Evolutionary conservation across 23 tunicate species (phyloP), one percentile per base, ranked within the genome.

Genomic region (Phallusia fumigata): DNA sequence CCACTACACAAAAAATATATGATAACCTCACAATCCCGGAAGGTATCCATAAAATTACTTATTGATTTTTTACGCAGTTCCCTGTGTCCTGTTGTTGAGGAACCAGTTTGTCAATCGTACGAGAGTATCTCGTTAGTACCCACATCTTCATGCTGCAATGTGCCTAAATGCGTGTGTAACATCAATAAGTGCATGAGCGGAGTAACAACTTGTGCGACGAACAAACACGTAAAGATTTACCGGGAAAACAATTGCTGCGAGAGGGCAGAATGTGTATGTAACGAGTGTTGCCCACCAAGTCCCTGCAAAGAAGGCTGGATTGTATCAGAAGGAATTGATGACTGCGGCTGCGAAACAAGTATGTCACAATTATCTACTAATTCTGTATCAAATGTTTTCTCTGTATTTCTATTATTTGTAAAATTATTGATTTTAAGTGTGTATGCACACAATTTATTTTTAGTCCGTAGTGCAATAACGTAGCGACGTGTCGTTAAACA

Each of bases 321-420:
- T 64, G 95, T 81, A 15, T 32, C 53, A 12, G 99, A 96, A 51
- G 36, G n/a, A 0, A 82, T 58, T 8, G 93, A 96, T 65, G 95
- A 85, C 33, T 96, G 99, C 49, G 97, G 90, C 6, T 96, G 99
- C 65, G 36, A 82, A 30, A 76, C 76, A 75, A 83, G 98, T 94
- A 83, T 77, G 94, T 85, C 75, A 3, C 33, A 19, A 18, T n/a
- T n/a, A n/a, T n/a, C n/a, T n/a, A n/a, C n/a, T n/a, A n/a, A n/a
- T n/a, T n/a, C n/a, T n/a, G n/a, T n/a, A n/a, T n/a, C n/a, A n/a
- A n/a, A n/a, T n/a, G n/a, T n/a, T n/a, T n/a, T n/a, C n/a, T n/a
- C n/a, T n/a, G n/a, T n/a, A n/a, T n/a, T n/a, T n/a, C n/a, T n/a
- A n/a, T n/a, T n/a, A n/a, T n/a, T n/a, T n/a, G n/a, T n/a, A n/a